Evolutionary conservation across 2,888 invertebrate species (phyloP).

Genomic region (Diarsia dahlii): DNA sequence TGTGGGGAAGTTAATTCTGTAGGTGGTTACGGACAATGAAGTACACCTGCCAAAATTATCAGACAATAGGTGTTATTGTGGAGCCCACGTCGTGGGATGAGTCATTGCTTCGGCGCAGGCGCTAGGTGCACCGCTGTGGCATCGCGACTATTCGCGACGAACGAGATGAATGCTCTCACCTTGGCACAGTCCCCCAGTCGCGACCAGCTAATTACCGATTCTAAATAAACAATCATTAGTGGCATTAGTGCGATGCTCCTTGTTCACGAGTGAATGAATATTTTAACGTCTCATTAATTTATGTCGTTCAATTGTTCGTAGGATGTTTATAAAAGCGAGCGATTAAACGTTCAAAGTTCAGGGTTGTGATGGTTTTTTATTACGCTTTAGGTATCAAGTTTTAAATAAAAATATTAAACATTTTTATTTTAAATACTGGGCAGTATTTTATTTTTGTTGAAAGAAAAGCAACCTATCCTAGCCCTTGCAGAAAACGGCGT

Average conservation of each 20-base stretch:
- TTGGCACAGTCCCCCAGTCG: constrained; percentile 64
- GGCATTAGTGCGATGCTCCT: constrained; percentile 29
- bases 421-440: not conserved
- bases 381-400: constrained; percentile 17
- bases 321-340: constrained; percentile 38
- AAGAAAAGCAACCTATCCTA: not conserved
- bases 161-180: constrained; percentile 61
- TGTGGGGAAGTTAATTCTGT: constrained; percentile 36
- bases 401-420: constrained; percentile 10
- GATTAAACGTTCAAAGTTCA: constrained; percentile 54
- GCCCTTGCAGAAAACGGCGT: not conserved
- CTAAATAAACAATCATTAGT: constrained; percentile 60
- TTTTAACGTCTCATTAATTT: constrained; percentile 50
- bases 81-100: constrained; percentile 64
- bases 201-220: constrained; percentile 57
- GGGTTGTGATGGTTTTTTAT: constrained; percentile 48
- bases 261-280: constrained; percentile 52
- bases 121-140: constrained; percentile 34
- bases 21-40: constrained; percentile 54
- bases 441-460: not conserved
- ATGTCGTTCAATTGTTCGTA: constrained; percentile 28
- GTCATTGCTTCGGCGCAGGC: constrained; percentile 54
- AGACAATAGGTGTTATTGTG: constrained; percentile 64
- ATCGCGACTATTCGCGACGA: constrained; percentile 16
- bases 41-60: constrained; percentile 60